phyloP scores from a whole-genome alignment of 1,140 invertebrate genomes.

The Stegodyphus dumicola region DNA sequence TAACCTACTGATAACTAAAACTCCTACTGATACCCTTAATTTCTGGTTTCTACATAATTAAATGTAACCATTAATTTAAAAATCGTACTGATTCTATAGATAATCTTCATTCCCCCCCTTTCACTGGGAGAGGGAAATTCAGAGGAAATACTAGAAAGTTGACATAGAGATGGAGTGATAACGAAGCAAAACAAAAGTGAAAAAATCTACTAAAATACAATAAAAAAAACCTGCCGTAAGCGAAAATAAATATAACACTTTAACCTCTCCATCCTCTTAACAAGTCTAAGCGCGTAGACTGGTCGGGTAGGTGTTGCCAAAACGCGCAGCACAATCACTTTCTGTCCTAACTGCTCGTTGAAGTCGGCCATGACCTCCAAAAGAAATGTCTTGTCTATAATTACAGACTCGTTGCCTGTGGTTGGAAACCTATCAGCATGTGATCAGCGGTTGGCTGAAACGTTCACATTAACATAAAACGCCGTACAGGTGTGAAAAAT shows the following conservation, averaged over 20 bases:
- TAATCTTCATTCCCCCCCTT: no score
- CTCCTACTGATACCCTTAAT: no score
- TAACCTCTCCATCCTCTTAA: conserved; percentile 25
- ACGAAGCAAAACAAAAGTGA: no score
- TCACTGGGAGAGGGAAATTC: no score
- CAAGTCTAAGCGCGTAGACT: conserved; percentile 17
- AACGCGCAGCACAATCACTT: conserved; percentile 28
- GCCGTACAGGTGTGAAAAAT: conserved; percentile 55
- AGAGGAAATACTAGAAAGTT: no score
- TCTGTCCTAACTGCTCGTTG: conserved; percentile 20
- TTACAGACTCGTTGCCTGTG: conserved; percentile 25
- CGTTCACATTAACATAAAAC: conserved; percentile 45
- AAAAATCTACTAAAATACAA: neutral
- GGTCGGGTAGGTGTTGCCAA: conserved; percentile 32
- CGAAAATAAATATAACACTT: conserved; percentile 35
- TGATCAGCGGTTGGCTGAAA: conserved; percentile 26
- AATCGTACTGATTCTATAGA: no score
- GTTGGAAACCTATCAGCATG: conserved; percentile 42
- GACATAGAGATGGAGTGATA: no score
- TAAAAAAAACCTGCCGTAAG: neutral
- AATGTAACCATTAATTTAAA: no score
- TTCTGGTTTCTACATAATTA: no score
- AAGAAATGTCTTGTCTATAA: conserved; percentile 26
- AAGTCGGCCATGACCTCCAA: conserved; percentile 22
- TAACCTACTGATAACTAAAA: no score